Conservation (phyloP, 2,888 invertebrate species). For the Bombylius major region DNA sequence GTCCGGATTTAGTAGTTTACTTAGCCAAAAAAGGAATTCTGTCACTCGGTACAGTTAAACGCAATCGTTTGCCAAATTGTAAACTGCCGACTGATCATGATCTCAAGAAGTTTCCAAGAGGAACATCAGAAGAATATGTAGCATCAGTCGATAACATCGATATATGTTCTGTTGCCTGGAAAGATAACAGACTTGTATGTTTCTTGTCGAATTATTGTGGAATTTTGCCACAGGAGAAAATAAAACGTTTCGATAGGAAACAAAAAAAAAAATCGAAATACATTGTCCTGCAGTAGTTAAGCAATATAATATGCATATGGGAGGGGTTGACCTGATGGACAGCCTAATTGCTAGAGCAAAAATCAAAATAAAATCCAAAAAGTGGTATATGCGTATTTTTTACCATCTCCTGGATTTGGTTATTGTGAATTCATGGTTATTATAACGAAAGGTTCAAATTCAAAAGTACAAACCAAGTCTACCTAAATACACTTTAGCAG, state of each 20-base stretch:
- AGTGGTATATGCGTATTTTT: background rate
- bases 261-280: conserved; percentile 3
- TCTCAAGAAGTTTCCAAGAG: background rate
- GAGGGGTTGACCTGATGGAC: background rate
- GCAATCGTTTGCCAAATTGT: background rate
- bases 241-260: conserved; percentile 5
- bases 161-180: conserved; percentile 9
- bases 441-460: background rate
- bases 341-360: conserved; percentile 10
- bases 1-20: conserved; percentile 6
- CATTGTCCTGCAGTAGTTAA: conserved; percentile 4
- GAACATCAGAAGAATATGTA: conserved; percentile 11
- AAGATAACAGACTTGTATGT: conserved; percentile 6
- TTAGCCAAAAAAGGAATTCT: background rate
- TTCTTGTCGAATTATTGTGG: too few relatives aligned
- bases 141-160: conserved; percentile 8
- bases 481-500: too few relatives aligned
- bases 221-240: background rate
- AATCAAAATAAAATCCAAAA: conserved; percentile 9
- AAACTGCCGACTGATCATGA: background rate
- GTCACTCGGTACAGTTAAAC: background rate
- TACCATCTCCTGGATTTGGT: conserved; percentile 4
- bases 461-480: background rate
- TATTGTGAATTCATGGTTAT: conserved; percentile 2
- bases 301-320: conserved; percentile 3